Conservation (phyloP, 2,888 invertebrate species). For the Brachyopa scutellaris region DNA sequence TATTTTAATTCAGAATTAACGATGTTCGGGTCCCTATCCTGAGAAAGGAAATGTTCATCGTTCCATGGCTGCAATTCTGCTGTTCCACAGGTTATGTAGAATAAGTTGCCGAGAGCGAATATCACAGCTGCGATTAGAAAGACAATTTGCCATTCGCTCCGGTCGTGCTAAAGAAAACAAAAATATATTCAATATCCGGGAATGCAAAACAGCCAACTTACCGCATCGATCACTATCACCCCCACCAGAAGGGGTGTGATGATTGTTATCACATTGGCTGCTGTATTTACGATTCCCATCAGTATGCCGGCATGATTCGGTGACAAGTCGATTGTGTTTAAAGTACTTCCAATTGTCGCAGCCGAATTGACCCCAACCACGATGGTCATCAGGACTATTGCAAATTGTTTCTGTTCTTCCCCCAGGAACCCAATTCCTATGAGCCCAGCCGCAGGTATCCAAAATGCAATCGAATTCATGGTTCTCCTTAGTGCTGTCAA, state of each 20-base stretch:
- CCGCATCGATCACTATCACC: slow-evolving; percentile 83
- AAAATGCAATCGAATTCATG: slow-evolving; percentile 78
- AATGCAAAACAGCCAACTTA: slow-evolving; percentile 78
- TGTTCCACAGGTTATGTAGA: slow-evolving; percentile 83
- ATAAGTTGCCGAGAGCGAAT: slow-evolving; percentile 83
- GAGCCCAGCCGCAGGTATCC: slow-evolving; percentile 83
- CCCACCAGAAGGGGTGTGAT: slow-evolving; percentile 85
- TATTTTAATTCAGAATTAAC: too few relatives aligned
- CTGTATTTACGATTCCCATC: slow-evolving; percentile 87
- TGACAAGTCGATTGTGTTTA: slow-evolving; percentile 87
- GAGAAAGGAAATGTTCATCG: slow-evolving; percentile 74
- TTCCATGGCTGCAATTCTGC: slow-evolving; percentile 85
- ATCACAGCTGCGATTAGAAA: slow-evolving; percentile 83
- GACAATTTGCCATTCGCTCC: slow-evolving; percentile 83
- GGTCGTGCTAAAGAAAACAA: slow-evolving; percentile 76
- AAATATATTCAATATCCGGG: background rate
- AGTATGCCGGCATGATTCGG: slow-evolving; percentile 87
- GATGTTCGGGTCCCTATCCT: slow-evolving; percentile 39
- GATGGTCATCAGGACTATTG: slow-evolving; percentile 83
- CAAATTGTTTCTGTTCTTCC: slow-evolving; percentile 76
- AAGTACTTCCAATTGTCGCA: slow-evolving; percentile 84
- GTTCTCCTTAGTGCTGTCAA: slow-evolving; percentile 77
- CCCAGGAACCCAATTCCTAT: slow-evolving; percentile 83
- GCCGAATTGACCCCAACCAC: slow-evolving; percentile 84
- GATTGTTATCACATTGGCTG: slow-evolving; percentile 85